These are phyloP conservation scores for Eonycteris spelaea DNA, from an alignment of 2,113 vertebrate genomes.

Conservation along the genomic window DNA sequence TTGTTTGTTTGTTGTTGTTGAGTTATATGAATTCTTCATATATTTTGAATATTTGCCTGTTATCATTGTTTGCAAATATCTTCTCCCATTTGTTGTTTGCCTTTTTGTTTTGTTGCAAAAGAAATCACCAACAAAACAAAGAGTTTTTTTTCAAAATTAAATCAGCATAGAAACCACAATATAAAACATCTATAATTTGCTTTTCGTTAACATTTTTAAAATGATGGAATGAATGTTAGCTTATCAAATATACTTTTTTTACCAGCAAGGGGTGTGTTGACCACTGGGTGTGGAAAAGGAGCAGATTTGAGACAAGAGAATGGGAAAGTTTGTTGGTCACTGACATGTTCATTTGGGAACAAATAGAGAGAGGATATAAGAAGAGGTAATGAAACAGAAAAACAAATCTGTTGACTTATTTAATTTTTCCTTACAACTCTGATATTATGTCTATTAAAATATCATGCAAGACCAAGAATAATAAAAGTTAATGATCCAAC, in stretches of 20 bases:
- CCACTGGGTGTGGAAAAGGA: constrained; percentile 41
- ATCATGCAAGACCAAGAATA: background rate
- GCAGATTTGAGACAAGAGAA: constrained; percentile 49
- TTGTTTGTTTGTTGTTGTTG: too few relatives aligned
- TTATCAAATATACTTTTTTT: constrained; percentile 27
- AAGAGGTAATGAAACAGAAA: constrained; percentile 57
- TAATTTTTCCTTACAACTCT: background rate
- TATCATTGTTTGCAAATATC: too few relatives aligned
- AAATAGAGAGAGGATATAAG: background rate
- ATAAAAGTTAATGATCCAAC: background rate
- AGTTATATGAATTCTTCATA: too few relatives aligned
- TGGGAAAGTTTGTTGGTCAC: constrained; percentile 56
- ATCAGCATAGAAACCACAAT: constrained; percentile 58
- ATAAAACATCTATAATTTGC: constrained; percentile 60
- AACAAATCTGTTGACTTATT: constrained; percentile 51
- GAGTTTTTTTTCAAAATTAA: constrained; percentile 53
- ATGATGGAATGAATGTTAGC: constrained; percentile 66
- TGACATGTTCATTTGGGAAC: constrained; percentile 38
- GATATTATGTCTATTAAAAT: constrained; percentile 48
- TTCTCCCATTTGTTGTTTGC: too few relatives aligned
- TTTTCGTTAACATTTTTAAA: constrained; percentile 71
- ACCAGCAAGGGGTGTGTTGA: constrained; percentile 74
- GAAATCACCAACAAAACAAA: too few relatives aligned
- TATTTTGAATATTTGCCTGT: too few relatives aligned
- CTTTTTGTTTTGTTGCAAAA: too few relatives aligned